Evolutionary conservation across 2,888 invertebrate species (phyloP), one percentile per base, ranked within the genome.

Genomic region (Autographa gamma): DNA sequence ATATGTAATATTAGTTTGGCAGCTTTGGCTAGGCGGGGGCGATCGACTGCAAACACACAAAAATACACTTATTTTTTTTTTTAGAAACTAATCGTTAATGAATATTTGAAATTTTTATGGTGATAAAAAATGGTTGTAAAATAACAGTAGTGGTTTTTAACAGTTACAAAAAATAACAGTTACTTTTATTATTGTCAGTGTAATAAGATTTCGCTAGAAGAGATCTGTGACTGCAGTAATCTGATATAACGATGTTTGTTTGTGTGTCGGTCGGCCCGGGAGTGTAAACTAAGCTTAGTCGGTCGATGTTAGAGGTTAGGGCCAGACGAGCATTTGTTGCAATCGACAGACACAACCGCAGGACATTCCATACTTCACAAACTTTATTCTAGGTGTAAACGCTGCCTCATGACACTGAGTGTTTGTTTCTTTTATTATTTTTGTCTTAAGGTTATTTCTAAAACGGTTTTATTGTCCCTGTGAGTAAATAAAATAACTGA

Each of bases 281-380:
- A 73, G 71, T 77, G 71, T 81, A 72, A 66, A 74, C 72, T 71
- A 79, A 78, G 89, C 90, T 90, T 91, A 86, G 86, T 89, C 86
- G 84, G 86, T 91, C 92, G 83, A 88, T 91, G 92, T 92, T 90
- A 90, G 85, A 77, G 61, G 73, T 77, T 89, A 90, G 85, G 89
- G 91, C 92, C 91, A 92, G 90, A 84, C 80, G 80, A 89, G 91
- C 91, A 92, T 91, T 92, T 92, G 75, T 82, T 85, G 75, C 80
- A 74, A 66, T 76, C 78, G 62, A 66, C 71, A 71, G 77, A 68
- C 11, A 82, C 85, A 64, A 73, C 43, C 48, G 61, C 62, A 63
- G 92, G 92, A 94, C 94, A 94, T 94, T 94, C 94, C 94, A 94
- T 86, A 79, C 75, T 87, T 90, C 90, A 87, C 90, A 89, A 89